Base-by-base conservation (phyloP, 2,888 invertebrate genomes). In the Cephus pulcher region DNA sequence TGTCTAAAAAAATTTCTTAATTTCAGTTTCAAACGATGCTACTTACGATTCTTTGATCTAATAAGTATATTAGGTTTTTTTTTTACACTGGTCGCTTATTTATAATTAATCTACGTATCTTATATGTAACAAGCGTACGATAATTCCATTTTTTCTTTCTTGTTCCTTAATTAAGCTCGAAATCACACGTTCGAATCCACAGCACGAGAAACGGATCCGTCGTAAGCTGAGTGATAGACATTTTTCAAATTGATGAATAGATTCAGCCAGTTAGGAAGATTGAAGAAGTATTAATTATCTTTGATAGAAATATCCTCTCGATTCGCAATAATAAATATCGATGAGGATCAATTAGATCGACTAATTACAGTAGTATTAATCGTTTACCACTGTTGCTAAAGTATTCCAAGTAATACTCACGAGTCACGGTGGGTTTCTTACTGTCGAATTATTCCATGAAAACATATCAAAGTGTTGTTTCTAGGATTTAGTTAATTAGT, bases 101-200 rank as follows among this genome's bases (percentile, higher is more conserved):
- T 56, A 56, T 56, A 23, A 23, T 23, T 56, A 56, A 56, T 56
- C 56, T 56, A 56, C 23, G 56, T 56, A 23, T 56, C 56, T 56
- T 23, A 56, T 23, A 23, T 56, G 56, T 56, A 56, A 23, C 68
- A 74, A 70, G n/a, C 23, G 70, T 40, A 75, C 71, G 34, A 74
- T 70, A 35, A 56, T 75, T 74, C 70, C 30, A 76, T 76, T 56
- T 37, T 40, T 11, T 32, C 12, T 34, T 70, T 12, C 23, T 78
- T 76, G 33, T 75, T 70, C 68, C 69, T 75, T 56, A 56, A 56
- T 56, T 56, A 56, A 23, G 56, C 56, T 56, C 56, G 56, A 56
- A 56, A 23, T 56, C 56, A 56, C 23, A 9, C 23, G 2, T 2
- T 56, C 56, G 56, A 56, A 56, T 56, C 15, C 56, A 23, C 56